phyloP scores from a whole-genome alignment of 2,797 vertebrate genomes.

The Sphaeramia orbicularis region DNA sequence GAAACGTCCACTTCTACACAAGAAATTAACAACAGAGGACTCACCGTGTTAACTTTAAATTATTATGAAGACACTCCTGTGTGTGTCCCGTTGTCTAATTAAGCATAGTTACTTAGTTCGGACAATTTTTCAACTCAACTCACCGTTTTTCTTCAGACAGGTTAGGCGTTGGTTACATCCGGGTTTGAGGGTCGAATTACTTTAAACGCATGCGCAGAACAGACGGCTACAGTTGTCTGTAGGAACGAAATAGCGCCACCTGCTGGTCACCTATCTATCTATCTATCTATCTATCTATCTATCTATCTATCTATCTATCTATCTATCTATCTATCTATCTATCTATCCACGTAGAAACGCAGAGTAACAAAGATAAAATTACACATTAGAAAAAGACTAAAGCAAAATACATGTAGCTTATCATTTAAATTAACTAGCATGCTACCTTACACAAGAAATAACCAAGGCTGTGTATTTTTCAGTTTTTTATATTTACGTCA shows the following conservation, averaged over 20 bases:
- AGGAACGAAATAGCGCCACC: conserved; percentile 45
- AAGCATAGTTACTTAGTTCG: neutral
- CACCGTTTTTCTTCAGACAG: conserved; percentile 84
- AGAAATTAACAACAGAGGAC: neutral
- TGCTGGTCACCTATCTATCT: conserved; percentile 41
- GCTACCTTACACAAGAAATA: too few species aligned
- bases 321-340: conserved; percentile 21
- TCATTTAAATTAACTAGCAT: too few species aligned
- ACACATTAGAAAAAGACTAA: too few species aligned
- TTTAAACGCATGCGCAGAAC: conserved; percentile 66
- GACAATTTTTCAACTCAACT: conserved; percentile 66
- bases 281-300: neutral
- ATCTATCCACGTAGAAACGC: conserved; percentile 8
- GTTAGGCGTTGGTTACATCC: conserved; percentile 91
- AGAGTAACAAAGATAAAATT: too few species aligned
- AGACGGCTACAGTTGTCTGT: neutral
- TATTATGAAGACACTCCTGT: neutral
- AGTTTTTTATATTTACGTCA: too few species aligned
- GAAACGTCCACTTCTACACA: conserved; percentile 36
- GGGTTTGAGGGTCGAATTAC: conserved; percentile 80
- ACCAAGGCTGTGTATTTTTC: too few species aligned
- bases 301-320: conserved; percentile 20
- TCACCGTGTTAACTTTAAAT: neutral
- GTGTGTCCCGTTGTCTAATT: neutral
- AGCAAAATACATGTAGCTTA: too few species aligned